These are phyloP conservation scores for Drymonia ruficornis DNA, from an alignment of 2,888 invertebrate species.

Conservation along the genomic window DNA sequence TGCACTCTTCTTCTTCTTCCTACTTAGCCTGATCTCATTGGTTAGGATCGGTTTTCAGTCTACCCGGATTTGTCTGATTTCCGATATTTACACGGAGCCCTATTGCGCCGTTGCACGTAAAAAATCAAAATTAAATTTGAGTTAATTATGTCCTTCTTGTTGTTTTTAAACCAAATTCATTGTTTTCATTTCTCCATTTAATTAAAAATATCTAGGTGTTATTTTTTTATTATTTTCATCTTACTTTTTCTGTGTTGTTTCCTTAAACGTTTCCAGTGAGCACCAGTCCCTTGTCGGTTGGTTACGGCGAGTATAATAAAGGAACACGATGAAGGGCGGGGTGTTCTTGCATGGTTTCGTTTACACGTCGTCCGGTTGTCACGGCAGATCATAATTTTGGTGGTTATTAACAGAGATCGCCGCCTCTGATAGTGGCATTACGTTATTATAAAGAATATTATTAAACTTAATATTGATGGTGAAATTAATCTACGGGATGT, in stretches of 20 bases:
- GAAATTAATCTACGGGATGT: constrained; percentile 1
- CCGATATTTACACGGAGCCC: too few relatives aligned
- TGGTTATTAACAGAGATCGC: constrained; percentile 55
- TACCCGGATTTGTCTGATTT: too few relatives aligned
- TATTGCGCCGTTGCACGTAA: too few relatives aligned
- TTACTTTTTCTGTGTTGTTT: neutral
- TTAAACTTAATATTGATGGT: neutral
- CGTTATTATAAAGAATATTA: constrained; percentile 24
- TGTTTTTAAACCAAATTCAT: too few relatives aligned
- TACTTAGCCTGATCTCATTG: too few relatives aligned
- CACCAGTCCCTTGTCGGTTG: constrained; percentile 27
- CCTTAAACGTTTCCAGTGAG: constrained; percentile 25
- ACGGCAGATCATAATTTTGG: constrained; percentile 59
- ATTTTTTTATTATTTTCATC: neutral
- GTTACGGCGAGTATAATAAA: constrained; percentile 37
- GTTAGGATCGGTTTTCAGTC: too few relatives aligned
- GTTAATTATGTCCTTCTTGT: too few relatives aligned
- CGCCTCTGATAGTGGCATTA: constrained; percentile 39
- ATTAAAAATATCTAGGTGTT: neutral
- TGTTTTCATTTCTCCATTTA: too few relatives aligned
- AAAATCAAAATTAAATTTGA: too few relatives aligned
- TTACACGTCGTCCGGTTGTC: constrained; percentile 62
- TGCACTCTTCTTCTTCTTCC: too few relatives aligned
- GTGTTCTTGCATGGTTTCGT: constrained; percentile 54
- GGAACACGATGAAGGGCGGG: constrained; percentile 49